Conservation (phyloP, 2,888 invertebrate genomes). For the Clitarchus hookeri region DNA sequence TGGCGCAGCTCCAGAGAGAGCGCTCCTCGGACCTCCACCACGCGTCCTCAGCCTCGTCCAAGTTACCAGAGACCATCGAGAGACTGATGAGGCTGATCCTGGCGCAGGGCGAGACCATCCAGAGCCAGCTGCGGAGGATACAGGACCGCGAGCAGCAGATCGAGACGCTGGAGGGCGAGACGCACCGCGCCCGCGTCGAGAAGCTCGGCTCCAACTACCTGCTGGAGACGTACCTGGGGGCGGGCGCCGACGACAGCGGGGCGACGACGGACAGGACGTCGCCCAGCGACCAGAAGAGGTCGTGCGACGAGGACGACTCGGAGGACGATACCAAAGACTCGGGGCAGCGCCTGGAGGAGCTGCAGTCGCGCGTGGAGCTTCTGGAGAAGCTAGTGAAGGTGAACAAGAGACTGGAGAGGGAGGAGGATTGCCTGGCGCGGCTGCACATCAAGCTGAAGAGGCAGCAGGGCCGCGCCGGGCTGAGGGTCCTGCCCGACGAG, state of each 20-base stretch:
- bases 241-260: conserved; percentile 67
- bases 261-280: conserved; percentile 62
- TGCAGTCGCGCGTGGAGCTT: conserved; percentile 68
- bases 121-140: conserved; percentile 55
- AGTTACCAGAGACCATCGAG: conserved; percentile 52
- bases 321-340: conserved; percentile 49
- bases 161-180: conserved; percentile 76
- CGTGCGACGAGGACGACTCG: conserved; percentile 50
- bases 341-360: conserved; percentile 61
- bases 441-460: conserved; percentile 65
- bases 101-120: conserved; percentile 65
- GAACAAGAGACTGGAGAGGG: conserved; percentile 73
- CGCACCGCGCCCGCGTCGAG: conserved; percentile 72
- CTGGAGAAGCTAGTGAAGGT: conserved; percentile 73
- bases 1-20: conserved; percentile 49
- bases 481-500: conserved; percentile 32
- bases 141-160: conserved; percentile 77
- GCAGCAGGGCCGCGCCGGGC: conserved; percentile 23
- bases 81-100: conserved; percentile 61
- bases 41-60: conserved; percentile 15
- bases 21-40: conserved; percentile 15
- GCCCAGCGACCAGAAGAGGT: conserved; percentile 39
- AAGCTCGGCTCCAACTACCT: conserved; percentile 80
- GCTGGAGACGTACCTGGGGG: conserved; percentile 70
- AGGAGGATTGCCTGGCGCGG: conserved; percentile 73